These are phyloP conservation scores for Acrossocheilus fasciatus DNA, from an alignment of 2,797 vertebrate genomes.

Conservation along the genomic window DNA sequence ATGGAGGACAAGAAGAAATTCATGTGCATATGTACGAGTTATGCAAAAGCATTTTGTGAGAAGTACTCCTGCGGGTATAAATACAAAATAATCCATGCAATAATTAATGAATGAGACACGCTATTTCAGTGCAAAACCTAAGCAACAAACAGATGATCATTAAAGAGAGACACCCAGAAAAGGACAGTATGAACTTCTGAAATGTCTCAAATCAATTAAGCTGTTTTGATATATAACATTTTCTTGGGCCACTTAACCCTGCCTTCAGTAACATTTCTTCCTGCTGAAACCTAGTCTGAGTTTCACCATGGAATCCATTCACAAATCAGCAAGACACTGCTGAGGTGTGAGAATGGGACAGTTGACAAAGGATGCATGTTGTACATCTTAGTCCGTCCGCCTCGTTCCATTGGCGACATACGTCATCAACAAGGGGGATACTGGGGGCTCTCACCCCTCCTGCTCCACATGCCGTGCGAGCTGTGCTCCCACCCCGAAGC, in stretches of 20 bases:
- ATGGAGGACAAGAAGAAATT: neutral
- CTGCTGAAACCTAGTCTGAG: neutral
- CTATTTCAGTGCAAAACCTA: neutral
- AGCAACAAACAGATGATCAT: neutral
- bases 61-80: neutral
- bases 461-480: conserved; percentile 75
- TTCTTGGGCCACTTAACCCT: neutral
- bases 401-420: neutral
- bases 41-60: neutral
- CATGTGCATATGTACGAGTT: neutral
- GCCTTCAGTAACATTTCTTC: neutral
- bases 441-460: conserved; percentile 72
- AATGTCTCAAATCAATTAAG: neutral
- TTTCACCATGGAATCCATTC: conserved; percentile 16
- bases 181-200: neutral
- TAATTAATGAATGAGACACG: no score
- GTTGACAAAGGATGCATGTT: conserved; percentile 18
- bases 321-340: conserved; percentile 31
- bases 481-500: conserved; percentile 63
- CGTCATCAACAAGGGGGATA: conserved; percentile 42
- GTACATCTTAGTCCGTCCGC: neutral
- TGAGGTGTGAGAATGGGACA: conserved; percentile 6
- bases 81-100: neutral
- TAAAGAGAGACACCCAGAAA: neutral
- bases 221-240: neutral